Evolutionary conservation across 2,888 invertebrate species (phyloP).

Genomic region (Shargacucullia verbasci): DNA sequence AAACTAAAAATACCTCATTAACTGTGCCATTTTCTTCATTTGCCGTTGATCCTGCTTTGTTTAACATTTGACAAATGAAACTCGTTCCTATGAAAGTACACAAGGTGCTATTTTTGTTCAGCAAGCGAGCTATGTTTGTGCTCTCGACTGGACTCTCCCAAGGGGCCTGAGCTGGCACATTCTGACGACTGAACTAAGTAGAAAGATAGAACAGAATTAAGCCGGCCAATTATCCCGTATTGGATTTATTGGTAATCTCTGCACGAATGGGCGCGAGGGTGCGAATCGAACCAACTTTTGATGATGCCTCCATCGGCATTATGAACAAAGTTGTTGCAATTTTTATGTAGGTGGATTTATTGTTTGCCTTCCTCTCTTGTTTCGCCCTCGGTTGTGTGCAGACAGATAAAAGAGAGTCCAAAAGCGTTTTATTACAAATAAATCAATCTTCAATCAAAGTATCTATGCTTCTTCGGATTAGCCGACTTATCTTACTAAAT

Average conservation of each 20-base stretch:
- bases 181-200: constrained; percentile 89
- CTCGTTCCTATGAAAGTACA: constrained; percentile 68
- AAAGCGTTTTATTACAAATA: constrained; percentile 80
- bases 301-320: constrained; percentile 88
- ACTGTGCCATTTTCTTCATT: constrained; percentile 79
- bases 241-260: constrained; percentile 90
- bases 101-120: constrained; percentile 77
- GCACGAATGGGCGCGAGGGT: constrained; percentile 89
- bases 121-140: constrained; percentile 76
- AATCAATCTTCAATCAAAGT: constrained; percentile 79
- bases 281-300: constrained; percentile 88
- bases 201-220: constrained; percentile 89
- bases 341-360: constrained; percentile 88
- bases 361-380: constrained; percentile 82
- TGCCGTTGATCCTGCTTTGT: constrained; percentile 69
- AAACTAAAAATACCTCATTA: constrained; percentile 81
- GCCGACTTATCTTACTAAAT: constrained; percentile 56
- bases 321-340: constrained; percentile 89
- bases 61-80: constrained; percentile 67
- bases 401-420: constrained; percentile 82
- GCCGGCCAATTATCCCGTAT: constrained; percentile 90
- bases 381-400: constrained; percentile 80
- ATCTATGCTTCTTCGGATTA: constrained; percentile 65
- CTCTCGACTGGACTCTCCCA: constrained; percentile 84
- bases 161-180: constrained; percentile 88